Conservation (phyloP, 2,888 invertebrate species). For the Tinea trinotella region DNA sequence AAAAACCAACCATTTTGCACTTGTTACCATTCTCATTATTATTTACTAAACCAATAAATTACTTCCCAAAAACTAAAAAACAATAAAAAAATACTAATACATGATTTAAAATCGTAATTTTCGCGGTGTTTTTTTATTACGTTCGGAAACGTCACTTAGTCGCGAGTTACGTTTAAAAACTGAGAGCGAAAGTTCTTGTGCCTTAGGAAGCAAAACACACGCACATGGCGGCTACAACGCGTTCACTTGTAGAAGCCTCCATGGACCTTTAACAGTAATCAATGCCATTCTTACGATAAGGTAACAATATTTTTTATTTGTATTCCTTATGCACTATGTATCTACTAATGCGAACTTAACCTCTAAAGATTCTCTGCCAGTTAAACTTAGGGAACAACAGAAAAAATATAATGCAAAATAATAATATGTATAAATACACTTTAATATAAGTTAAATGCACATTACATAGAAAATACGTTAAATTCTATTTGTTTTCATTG, state of each 20-base stretch:
- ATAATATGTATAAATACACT: too few relatives aligned
- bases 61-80: background rate
- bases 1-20: conserved; percentile 51
- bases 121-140: background rate
- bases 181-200: conserved; percentile 47
- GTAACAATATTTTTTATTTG: too few relatives aligned
- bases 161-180: conserved; percentile 24
- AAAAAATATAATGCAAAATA: too few relatives aligned
- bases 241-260: background rate
- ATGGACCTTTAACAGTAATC: too few relatives aligned
- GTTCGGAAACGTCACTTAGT: background rate
- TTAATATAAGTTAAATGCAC: too few relatives aligned
- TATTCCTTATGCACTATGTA: too few relatives aligned
- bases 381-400: too few relatives aligned
- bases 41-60: conserved; percentile 23
- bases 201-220: conserved; percentile 12
- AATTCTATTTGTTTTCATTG: too few relatives aligned
- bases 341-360: too few relatives aligned
- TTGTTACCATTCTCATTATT: conserved; percentile 49
- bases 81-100: background rate
- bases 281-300: too few relatives aligned
- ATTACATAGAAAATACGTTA: too few relatives aligned
- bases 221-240: background rate
- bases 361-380: too few relatives aligned
- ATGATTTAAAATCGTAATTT: background rate